Base-by-base conservation (phyloP, 2,888 invertebrate genomes). In the Bembecia ichneumoniformis region DNA sequence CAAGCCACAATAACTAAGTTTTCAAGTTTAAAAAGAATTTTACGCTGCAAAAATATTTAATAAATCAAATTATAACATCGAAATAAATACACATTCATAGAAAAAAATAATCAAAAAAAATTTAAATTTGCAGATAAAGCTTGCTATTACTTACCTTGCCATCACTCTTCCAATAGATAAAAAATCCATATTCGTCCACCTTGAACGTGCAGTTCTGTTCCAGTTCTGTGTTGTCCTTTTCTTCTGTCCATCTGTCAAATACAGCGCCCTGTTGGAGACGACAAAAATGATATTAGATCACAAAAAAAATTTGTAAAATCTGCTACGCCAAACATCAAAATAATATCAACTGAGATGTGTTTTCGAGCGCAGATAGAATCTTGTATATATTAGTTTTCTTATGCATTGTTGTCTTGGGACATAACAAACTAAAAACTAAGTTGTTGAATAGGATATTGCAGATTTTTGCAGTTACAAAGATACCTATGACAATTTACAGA, bases 161-260 rank as follows among this genome's bases (percentile, higher is more conserved):
- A 55, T 98, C 98, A 73, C 97, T 97, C 81, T 98, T 98, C 98
- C 98, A 99, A 79, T 96, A 97, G 62, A 99, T 94, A 83, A 98
- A 99, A 89, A 98, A 98, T 45, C 97, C 98, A 86, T 96, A 97
- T 75, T 98, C 96, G 79, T 98, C 98, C 47, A 98, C 98, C 84
- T 95, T 96, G 83, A 98, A 97, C 58, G 92, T 78, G 66, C 97
- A 97, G 74, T 92, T 93, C 62, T 94, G 91, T 76, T 98, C 97
- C 51, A 93, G 89, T 62, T 96, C 97, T 46, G 94, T 93, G 70
- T 95, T 95, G 77, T 97, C 97, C 79, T 96, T 96, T 74, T 98
- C 98, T 83, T 99, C 99, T 52, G 97, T 96, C 98, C 98, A 99
- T 63, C 98, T 91, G 89, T 99, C 99, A 82, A 99, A 97, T 49